Percentiles rank a stretch among this genome's conserved stretches.
Conservation (phyloP, 2,888 invertebrate genomes). For the Plebejus anna region DNA sequence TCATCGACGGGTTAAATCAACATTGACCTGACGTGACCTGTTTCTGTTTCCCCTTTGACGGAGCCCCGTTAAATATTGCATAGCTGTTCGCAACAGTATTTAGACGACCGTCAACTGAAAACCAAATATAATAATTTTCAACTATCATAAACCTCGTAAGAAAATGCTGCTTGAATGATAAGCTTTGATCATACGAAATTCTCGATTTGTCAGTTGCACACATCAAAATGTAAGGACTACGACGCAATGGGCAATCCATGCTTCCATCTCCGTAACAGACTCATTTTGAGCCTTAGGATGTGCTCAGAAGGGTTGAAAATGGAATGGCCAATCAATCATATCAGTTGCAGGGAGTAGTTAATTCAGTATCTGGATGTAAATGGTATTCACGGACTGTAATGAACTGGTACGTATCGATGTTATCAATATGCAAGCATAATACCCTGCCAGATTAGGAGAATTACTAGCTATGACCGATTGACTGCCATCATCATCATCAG, state of each 20-base stretch:
- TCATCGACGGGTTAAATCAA: constrained; percentile 10
- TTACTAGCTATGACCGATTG: constrained; percentile 8
- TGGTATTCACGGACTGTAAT: constrained; percentile 45
- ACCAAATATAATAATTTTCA: background rate
- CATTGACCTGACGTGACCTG: constrained; percentile 22
- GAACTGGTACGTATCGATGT: constrained; percentile 49
- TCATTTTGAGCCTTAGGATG: constrained; percentile 10
- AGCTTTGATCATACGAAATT: background rate
- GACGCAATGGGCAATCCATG: constrained; percentile 2
- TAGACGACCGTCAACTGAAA: background rate
- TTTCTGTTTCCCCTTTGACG: constrained; percentile 15
- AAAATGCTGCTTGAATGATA: background rate
- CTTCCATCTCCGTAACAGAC: background rate
- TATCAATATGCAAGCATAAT: constrained; percentile 51
- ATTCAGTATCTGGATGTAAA: constrained; percentile 36
- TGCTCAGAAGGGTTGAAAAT: background rate
- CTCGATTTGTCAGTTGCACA: background rate
- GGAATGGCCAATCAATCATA: background rate
- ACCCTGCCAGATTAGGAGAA: constrained; percentile 42
- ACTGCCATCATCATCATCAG: constrained; percentile 15
- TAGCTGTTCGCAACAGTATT: background rate
- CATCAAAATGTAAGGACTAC: background rate
- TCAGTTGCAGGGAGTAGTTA: constrained; percentile 28
- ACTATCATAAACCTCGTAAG: background rate
- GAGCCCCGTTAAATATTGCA: constrained; percentile 4